These are phyloP conservation scores for Polypedilum vanderplanki DNA, from an alignment of 1,140 invertebrate genomes.

Conservation along the genomic window DNA sequence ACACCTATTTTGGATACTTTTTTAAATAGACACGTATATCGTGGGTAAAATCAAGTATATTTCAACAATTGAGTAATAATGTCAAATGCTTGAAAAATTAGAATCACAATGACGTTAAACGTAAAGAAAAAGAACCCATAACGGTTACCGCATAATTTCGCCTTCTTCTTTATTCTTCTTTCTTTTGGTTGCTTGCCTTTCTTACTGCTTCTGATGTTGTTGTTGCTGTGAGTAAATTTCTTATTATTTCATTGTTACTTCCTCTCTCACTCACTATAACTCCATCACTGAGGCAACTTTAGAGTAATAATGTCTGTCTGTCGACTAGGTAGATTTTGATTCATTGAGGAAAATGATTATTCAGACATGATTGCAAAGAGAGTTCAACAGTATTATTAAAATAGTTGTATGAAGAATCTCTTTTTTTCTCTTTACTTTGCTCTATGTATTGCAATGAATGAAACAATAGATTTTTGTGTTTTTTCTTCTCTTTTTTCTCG, in stretches of 20 bases:
- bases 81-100: too few relatives aligned
- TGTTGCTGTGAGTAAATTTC: background rate
- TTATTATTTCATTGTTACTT: conserved; percentile 15
- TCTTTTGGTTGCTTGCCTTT: background rate
- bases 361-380: conserved; percentile 11
- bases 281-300: background rate
- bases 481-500: background rate
- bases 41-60: too few relatives aligned
- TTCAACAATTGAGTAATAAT: too few relatives aligned
- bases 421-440: background rate
- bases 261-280: background rate
- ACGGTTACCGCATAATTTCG: background rate
- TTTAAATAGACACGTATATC: too few relatives aligned
- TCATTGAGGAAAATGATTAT: conserved; percentile 14
- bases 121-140: background rate
- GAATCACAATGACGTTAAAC: too few relatives aligned
- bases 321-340: background rate
- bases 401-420: background rate
- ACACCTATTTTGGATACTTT: too few relatives aligned
- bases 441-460: background rate
- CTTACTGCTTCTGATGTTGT: too few relatives aligned
- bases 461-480: conserved; percentile 1
- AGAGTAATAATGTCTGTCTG: background rate
- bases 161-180: background rate
- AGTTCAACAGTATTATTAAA: background rate